phyloP scores from a whole-genome alignment of 2,888 invertebrate species.

The Osedax frankpressi region DNA sequence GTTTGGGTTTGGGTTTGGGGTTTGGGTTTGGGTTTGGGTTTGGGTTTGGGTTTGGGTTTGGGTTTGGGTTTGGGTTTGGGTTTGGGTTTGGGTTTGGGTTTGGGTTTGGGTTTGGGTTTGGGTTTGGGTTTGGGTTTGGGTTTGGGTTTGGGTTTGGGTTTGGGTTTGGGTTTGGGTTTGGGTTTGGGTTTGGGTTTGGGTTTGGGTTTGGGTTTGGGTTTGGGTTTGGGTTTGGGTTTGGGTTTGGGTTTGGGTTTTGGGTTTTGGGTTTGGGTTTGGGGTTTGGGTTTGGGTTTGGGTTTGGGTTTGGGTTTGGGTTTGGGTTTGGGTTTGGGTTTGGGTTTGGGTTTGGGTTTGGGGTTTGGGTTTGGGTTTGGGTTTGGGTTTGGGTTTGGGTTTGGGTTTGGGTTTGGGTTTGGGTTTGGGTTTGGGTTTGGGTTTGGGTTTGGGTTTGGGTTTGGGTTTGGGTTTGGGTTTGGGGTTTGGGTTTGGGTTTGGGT shows the following conservation, averaged over 20 bases:
- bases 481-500: no score
- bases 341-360: not conserved
- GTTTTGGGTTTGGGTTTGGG: slow-evolving; percentile 9
- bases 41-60: slow-evolving; percentile 27
- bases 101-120: slow-evolving; percentile 28
- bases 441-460: not conserved
- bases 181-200: slow-evolving; percentile 28
- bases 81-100: slow-evolving; percentile 30
- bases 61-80: slow-evolving; percentile 29
- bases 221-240: slow-evolving; percentile 15
- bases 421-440: not conserved
- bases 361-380: not conserved
- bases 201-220: slow-evolving; percentile 30
- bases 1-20: slow-evolving; percentile 29
- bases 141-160: slow-evolving; percentile 27
- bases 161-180: slow-evolving; percentile 27
- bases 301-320: not conserved
- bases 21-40: slow-evolving; percentile 26
- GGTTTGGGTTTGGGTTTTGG: slow-evolving; percentile 1
- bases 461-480: not conserved
- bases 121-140: slow-evolving; percentile 29
- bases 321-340: not conserved
- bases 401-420: slow-evolving; percentile 14
- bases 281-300: not conserved
- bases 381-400: slow-evolving; percentile 9